These are phyloP conservation scores for Sebastes schlegelii DNA, from an alignment of 2,113 vertebrate species.

Conservation along the genomic window DNA sequence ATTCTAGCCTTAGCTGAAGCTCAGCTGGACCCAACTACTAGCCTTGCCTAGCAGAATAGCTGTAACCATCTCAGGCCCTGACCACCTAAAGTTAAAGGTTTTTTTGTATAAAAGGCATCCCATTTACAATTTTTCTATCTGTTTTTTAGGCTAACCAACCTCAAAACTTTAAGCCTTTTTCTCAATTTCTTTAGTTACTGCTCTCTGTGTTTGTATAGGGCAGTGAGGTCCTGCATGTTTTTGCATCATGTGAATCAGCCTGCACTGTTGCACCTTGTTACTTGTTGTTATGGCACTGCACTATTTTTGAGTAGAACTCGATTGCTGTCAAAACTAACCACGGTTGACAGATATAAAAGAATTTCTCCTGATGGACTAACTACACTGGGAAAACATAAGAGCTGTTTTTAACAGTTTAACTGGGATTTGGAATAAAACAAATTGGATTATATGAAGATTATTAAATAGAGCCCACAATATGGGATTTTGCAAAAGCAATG, in stretches of 20 bases:
- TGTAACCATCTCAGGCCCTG: background rate
- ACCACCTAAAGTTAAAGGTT: background rate
- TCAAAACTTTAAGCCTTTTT: too few relatives aligned
- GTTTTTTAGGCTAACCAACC: background rate
- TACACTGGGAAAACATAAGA: background rate
- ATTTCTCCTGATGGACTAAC: background rate
- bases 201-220: background rate
- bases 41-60: background rate
- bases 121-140: too few relatives aligned
- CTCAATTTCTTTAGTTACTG: background rate
- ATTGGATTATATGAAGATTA: slow-evolving; percentile 3
- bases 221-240: too few relatives aligned
- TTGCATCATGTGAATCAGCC: background rate
- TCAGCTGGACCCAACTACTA: background rate
- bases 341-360: background rate
- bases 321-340: background rate
- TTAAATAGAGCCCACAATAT: background rate
- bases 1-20: background rate
- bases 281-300: background rate
- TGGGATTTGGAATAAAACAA: slow-evolving; percentile 5
- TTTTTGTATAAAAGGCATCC: background rate
- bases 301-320: background rate
- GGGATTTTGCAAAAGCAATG: background rate
- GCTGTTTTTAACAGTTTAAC: background rate
- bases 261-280: background rate